Conservation (phyloP, 2,888 invertebrate genomes). For the Trachelus troglodyta region DNA sequence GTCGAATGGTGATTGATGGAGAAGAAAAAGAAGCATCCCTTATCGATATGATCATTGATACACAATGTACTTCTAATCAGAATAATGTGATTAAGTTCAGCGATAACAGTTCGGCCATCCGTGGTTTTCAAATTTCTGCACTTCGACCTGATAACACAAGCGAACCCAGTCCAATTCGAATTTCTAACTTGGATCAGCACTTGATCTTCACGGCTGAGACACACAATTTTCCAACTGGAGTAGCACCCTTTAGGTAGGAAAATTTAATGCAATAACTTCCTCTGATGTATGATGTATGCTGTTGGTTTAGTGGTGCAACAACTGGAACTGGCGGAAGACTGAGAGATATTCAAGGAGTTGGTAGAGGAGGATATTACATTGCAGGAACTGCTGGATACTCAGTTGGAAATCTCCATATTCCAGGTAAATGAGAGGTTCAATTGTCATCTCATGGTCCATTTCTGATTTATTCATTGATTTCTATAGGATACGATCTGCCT, state of each 20-base stretch:
- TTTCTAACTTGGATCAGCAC: constrained; percentile 76
- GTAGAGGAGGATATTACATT: constrained; percentile 92
- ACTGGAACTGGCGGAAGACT: constrained; percentile 98
- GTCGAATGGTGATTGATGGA: constrained; percentile 87
- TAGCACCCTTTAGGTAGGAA: constrained; percentile 84
- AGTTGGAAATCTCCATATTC: constrained; percentile 92
- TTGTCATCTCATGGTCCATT: not conserved
- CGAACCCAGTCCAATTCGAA: constrained; percentile 71
- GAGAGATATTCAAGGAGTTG: constrained; percentile 94
- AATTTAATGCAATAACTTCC: not conserved
- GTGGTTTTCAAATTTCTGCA: constrained; percentile 80
- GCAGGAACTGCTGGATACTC: constrained; percentile 98
- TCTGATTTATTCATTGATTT: not conserved
- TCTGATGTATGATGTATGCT: not conserved
- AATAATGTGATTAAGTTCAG: constrained; percentile 98
- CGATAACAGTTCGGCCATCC: constrained; percentile 96
- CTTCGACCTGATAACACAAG: constrained; percentile 78
- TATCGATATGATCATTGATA: constrained; percentile 92
- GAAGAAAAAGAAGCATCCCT: constrained; percentile 82
- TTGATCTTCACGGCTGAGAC: constrained; percentile 99
- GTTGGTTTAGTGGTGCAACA: constrained; percentile 84
- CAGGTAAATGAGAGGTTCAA: constrained; percentile 70
- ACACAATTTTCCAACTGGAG: constrained; percentile 98
- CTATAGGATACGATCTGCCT: constrained; percentile 80
- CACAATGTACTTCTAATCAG: constrained; percentile 84